These are phyloP conservation scores for Xenotilapia longispinis DNA, from an alignment of 2,113 vertebrate genomes.

Conservation along the genomic window DNA sequence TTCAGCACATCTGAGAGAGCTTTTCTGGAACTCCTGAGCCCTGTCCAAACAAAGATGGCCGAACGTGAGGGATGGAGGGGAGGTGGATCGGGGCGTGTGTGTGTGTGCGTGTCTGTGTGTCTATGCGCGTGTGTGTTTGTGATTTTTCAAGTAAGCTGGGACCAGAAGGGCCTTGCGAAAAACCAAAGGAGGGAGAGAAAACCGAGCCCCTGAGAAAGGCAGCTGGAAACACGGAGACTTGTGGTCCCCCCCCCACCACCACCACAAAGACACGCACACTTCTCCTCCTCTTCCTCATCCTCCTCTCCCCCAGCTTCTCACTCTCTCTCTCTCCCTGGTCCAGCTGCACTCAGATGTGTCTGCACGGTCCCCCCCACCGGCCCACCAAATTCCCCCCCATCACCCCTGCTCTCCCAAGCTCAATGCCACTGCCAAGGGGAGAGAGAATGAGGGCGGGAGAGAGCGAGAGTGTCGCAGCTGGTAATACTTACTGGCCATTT, in stretches of 20 bases:
- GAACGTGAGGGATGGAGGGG: conserved; percentile 67
- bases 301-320: not conserved
- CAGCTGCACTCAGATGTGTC: conserved; percentile 94
- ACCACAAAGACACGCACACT: not conserved
- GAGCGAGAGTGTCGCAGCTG: conserved; percentile 91
- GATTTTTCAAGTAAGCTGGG: conserved; percentile 71
- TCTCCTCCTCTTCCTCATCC: not conserved
- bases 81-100: conserved; percentile 42
- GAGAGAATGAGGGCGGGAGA: conserved; percentile 45
- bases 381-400: not conserved
- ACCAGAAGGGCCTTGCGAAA: conserved; percentile 72
- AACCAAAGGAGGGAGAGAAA: conserved; percentile 77
- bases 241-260: conserved; percentile 59
- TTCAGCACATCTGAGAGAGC: conserved; percentile 82
- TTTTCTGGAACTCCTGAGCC: conserved; percentile 82
- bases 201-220: conserved; percentile 86
- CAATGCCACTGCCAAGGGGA: conserved; percentile 80
- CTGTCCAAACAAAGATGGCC: conserved; percentile 93
- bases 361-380: conserved; percentile 55
- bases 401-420: conserved; percentile 31
- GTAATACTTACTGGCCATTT: conserved; percentile 96
- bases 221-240: conserved; percentile 78
- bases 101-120: not conserved
- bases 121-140: conserved; percentile 37
- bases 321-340: conserved; percentile 56